Conservation (phyloP, 1,140 invertebrate species). For the Zaprionus africanus region DNA sequence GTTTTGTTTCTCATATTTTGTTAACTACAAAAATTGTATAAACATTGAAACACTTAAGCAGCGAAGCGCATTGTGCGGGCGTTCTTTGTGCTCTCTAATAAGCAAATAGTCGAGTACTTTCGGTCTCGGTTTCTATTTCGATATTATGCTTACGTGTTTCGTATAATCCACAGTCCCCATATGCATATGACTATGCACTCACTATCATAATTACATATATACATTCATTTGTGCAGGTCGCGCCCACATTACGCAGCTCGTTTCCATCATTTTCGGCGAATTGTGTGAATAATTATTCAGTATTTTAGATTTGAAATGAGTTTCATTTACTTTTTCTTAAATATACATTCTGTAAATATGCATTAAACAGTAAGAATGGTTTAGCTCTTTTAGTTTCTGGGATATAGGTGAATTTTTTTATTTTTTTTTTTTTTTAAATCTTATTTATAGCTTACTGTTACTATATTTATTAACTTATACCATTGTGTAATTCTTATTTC, state of each 20-base stretch:
- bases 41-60: constrained; percentile 50
- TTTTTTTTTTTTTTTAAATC: no score
- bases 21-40: constrained; percentile 53
- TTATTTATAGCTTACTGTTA: no score
- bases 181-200: not conserved
- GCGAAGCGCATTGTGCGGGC: constrained; percentile 37
- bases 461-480: no score
- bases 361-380: no score
- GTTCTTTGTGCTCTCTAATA: constrained; percentile 23
- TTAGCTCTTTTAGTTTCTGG: no score
- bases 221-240: not conserved
- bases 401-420: no score
- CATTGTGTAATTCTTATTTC: no score
- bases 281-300: not conserved
- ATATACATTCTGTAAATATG: not conserved
- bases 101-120: constrained; percentile 40
- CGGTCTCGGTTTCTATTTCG: constrained; percentile 9
- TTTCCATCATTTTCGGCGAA: not conserved
- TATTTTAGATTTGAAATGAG: not conserved
- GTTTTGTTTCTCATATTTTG: constrained; percentile 43
- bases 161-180: constrained; percentile 6
- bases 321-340: not conserved
- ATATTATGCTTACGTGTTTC: not conserved
- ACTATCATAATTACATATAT: not conserved
- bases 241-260: not conserved